Percentiles rank a stretch among this genome's conserved stretches.
Evolutionary conservation across 2,888 invertebrate genomes (phyloP).

Genomic region (Priocnemis perturbator): DNA sequence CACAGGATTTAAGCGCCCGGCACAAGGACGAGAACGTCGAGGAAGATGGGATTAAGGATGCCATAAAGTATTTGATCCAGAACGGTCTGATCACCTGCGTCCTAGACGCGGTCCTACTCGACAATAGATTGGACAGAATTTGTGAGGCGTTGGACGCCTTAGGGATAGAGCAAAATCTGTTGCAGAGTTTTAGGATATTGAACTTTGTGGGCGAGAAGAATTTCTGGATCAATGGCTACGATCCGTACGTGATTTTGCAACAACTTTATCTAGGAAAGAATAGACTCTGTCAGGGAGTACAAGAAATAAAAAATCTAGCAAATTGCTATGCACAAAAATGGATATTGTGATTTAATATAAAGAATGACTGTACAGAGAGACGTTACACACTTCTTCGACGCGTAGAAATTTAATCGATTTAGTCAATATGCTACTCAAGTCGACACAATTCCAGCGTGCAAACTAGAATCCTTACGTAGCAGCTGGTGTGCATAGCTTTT

Average conservation of each 20-base stretch:
- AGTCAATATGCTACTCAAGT: too few relatives aligned
- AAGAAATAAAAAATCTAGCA: too few relatives aligned
- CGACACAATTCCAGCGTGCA: neutral
- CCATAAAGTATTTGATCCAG: constrained; percentile 51
- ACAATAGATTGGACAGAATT: constrained; percentile 58
- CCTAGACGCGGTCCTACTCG: constrained; percentile 58
- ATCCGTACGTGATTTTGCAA: constrained; percentile 29
- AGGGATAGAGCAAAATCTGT: constrained; percentile 45
- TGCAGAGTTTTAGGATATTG: constrained; percentile 36
- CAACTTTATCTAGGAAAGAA: neutral
- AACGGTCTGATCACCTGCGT: constrained; percentile 57
- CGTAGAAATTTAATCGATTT: too few relatives aligned
- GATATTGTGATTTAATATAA: neutral
- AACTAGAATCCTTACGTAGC: too few relatives aligned
- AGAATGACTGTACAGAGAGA: too few relatives aligned
- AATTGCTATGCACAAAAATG: too few relatives aligned
- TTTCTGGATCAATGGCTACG: constrained; percentile 47
- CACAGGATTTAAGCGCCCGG: constrained; percentile 1
- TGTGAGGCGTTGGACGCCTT: constrained; percentile 54
- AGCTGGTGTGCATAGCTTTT: too few relatives aligned
- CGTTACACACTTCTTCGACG: too few relatives aligned
- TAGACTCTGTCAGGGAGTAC: too few relatives aligned
- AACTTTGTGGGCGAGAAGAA: constrained; percentile 57
- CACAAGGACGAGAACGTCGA: constrained; percentile 7
- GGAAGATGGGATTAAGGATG: constrained; percentile 34